Percentiles rank a stretch among this genome's conserved stretches.
Evolutionary conservation across 2,113 vertebrate genomes (phyloP).

Genomic region (Bagarius yarrelli): DNA sequence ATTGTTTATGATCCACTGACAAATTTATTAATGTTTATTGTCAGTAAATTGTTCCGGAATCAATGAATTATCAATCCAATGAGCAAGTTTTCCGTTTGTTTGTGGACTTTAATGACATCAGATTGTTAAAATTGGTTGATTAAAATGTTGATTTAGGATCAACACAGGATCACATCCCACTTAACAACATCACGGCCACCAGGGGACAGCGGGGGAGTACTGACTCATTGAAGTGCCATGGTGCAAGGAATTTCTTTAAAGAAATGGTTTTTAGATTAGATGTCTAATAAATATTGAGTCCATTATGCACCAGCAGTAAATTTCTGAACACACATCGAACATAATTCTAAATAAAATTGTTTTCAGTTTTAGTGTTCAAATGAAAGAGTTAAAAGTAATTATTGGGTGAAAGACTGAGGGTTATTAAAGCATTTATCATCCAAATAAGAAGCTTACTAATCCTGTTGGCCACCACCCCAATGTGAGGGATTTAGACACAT

Average conservation of each 20-base stretch:
- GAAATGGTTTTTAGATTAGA: neutral
- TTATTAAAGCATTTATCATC: neutral
- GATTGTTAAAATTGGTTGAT: too few species aligned
- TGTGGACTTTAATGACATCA: neutral
- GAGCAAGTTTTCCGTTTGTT: too few species aligned
- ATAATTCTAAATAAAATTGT: neutral
- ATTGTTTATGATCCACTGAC: too few species aligned
- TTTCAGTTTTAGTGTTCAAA: neutral
- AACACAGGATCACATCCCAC: neutral
- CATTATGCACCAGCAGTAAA: neutral
- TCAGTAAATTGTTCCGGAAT: too few species aligned
- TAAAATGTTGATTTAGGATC: too few species aligned
- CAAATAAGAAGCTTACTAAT: slow-evolving; percentile 22
- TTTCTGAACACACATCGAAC: neutral
- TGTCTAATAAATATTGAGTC: neutral
- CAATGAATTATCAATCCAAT: too few species aligned
- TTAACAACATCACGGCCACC: neutral
- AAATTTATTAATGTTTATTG: too few species aligned
- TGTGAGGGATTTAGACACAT: neutral
- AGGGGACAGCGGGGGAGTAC: neutral
- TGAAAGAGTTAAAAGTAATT: too few species aligned
- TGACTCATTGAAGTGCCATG: neutral
- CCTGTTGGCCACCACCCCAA: slow-evolving; percentile 19
- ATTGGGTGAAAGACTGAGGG: neutral
- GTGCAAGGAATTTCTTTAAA: neutral